Evolutionary conservation across 1,140 invertebrate genomes (phyloP), one percentile per base, ranked within the genome.

Genomic region (Periplaneta americana): DNA sequence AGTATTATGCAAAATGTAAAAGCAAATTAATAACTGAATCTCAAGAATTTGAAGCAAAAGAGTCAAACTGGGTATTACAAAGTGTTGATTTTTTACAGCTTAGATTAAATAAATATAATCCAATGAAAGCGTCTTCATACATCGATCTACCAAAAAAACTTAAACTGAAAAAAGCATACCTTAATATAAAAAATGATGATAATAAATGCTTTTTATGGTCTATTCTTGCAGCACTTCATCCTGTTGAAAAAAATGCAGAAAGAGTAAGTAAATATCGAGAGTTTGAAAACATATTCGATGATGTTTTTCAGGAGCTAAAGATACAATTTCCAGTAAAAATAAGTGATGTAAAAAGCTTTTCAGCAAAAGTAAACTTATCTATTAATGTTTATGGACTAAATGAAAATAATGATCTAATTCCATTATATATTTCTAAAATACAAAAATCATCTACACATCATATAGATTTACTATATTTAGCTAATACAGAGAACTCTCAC

Each of bases 121-220:
- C 39, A 15, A 15, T 57, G 22, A 11, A n/a, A 15, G 39, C 39
- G 22, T 57, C 39, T 57, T 57, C 39, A 15, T 57, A 57, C 22
- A 57, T n/a, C n/a, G 22, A 57, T 11, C 22, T 57, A 57, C 39
- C 39, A 15, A n/a, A n/a, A n/a, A 57, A 57, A 57, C 22, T 57
- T 15, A 57, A 57, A 15, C 22, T 31, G 13, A 75, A 75, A 31
- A 13, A 75, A 15, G 75, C 75, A 17, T 18, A 28, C 22, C 13
- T 75, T 31, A 75, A 75, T 75, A 75, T 75, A 17, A 13, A 75
- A 31, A 75, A 75, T 33, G 31, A 75, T 17, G 75, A 75, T 75
- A 18, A 79, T 18, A 35, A 79, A 18, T 79, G 33, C 32, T 79
- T 79, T 35, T 79, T 79, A 32, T 79, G 77, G 36, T 79, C 13